Percentiles rank a stretch among this genome's conserved stretches.
Conservation (phyloP, 2,888 invertebrate species). For the Cecidostiba fungosa region DNA sequence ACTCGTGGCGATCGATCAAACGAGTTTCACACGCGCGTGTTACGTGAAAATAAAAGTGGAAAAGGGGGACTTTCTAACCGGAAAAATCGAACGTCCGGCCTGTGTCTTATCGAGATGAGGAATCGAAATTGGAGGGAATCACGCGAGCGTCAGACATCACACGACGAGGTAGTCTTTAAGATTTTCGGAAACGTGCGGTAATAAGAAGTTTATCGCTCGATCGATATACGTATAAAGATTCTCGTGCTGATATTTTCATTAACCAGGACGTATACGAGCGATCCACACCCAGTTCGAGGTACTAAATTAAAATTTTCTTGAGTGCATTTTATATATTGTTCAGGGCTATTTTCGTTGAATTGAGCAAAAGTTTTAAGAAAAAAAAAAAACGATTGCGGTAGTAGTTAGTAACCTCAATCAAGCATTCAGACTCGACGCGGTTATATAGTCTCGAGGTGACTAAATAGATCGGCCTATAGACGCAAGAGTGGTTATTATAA, state of each 20-base stretch:
- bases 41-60: conserved; percentile 8
- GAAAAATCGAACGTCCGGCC: conserved; percentile 35
- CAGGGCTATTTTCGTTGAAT: background rate
- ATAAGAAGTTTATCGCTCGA: conserved; percentile 1
- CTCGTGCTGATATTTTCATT: too few species aligned
- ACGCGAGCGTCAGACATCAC: conserved; percentile 20
- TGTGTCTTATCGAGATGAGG: conserved; percentile 1
- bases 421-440: conserved; percentile 17
- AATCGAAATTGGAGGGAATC: conserved; percentile 38
- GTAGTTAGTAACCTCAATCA: conserved; percentile 33
- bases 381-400: too few species aligned
- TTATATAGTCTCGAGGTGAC: conserved; percentile 27
- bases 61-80: conserved; percentile 47
- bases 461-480: conserved; percentile 29
- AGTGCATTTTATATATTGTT: too few species aligned
- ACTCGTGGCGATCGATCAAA: conserved; percentile 35
- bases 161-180: conserved; percentile 13
- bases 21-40: conserved; percentile 28
- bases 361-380: background rate
- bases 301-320: conserved; percentile 2
- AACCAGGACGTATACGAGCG: too few species aligned
- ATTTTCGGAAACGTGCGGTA: conserved; percentile 19
- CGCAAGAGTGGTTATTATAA: background rate
- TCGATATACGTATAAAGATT: too few species aligned
- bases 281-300: too few species aligned